Conservation (phyloP, 1,140 invertebrate genomes). For the Sesamia nonagrioides region DNA sequence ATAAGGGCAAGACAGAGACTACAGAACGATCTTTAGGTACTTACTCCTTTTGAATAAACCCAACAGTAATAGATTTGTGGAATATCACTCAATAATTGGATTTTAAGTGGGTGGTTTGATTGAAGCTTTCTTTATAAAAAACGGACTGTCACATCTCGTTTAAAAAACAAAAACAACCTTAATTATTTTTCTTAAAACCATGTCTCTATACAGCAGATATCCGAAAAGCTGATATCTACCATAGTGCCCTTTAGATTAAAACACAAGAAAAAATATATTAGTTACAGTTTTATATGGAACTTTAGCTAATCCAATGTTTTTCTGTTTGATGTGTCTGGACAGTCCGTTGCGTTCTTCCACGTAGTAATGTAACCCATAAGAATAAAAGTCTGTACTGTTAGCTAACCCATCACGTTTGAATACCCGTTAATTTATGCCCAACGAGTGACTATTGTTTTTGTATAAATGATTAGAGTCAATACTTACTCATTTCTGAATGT, state of each 20-base stretch:
- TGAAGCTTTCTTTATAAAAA: no score
- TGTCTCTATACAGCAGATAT: no score
- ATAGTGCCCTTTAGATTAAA: neutral
- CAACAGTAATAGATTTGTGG: no score
- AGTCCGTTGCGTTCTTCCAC: neutral
- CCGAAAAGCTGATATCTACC: neutral
- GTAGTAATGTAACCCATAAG: neutral
- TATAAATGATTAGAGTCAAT: neutral
- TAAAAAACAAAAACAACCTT: no score
- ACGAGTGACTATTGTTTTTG: neutral
- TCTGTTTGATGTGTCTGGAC: neutral
- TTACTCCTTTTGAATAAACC: no score
- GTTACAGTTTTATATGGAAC: neutral
- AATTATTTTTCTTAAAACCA: no score
- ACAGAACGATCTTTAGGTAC: no score
- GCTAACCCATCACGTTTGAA: slow-evolving; percentile 16
- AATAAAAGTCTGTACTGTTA: neutral
- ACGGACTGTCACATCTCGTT: no score
- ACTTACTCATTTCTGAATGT: no score
- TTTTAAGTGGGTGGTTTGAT: no score
- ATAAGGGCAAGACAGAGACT: no score
- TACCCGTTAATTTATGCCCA: neutral
- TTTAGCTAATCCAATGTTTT: neutral
- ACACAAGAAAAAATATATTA: neutral
- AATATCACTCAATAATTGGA: no score